These are phyloP conservation scores for Gymnopithys bicolor DNA, from an alignment of 2,797 vertebrate genomes.

Conservation along the genomic window DNA sequence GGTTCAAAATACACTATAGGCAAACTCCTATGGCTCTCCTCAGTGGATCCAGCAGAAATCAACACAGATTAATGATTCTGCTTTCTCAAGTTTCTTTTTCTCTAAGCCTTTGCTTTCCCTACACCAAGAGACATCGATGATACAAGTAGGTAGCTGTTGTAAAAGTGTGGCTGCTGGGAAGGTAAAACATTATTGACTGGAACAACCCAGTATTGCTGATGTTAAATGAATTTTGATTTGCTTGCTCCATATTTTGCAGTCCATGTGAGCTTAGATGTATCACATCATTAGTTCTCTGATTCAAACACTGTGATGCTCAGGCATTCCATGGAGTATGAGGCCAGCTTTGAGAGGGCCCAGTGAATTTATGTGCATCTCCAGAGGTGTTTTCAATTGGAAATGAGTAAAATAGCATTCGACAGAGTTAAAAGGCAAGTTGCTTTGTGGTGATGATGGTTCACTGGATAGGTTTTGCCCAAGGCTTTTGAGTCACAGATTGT, in stretches of 20 bases:
- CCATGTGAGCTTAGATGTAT: neutral
- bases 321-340: neutral
- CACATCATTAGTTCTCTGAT: conserved; percentile 1
- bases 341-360: conserved; percentile 14
- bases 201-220: neutral
- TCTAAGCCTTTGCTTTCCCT: neutral
- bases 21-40: neutral
- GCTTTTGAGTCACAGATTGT: conserved; percentile 35
- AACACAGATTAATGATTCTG: conserved; percentile 25
- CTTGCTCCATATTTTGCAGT: conserved; percentile 7
- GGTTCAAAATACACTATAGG: neutral
- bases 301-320: neutral
- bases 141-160: conserved; percentile 38
- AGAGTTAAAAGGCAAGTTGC: conserved; percentile 33
- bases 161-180: conserved; percentile 51
- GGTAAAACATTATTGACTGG: conserved; percentile 1
- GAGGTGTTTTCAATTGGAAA: conserved; percentile 49
- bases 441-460: conserved; percentile 37
- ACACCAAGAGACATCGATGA: neutral
- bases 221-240: conserved; percentile 23
- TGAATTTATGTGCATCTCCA: conserved; percentile 16
- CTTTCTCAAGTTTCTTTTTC: neutral
- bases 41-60: neutral
- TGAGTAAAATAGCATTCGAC: conserved; percentile 35
- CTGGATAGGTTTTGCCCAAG: conserved; percentile 5